A percentile compares a stretch with the other conserved stretches of the same genome.
Evolutionary conservation across 2,888 invertebrate genomes (phyloP).

Genomic region (Pachydiplax longipennis): DNA sequence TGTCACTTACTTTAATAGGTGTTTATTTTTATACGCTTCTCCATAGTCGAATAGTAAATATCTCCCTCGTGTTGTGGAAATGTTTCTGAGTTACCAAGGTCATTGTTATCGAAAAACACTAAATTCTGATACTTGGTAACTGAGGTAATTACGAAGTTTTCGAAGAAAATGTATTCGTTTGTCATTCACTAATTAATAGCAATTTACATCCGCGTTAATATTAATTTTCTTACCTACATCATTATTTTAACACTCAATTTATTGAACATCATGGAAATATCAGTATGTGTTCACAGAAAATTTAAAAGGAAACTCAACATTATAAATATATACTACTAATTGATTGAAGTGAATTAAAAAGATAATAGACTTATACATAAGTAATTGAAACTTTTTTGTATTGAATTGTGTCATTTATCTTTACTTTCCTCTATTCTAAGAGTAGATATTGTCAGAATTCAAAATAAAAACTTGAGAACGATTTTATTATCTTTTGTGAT

Average conservation of each 20-base stretch:
- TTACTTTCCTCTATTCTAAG: not conserved
- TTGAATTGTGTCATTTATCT: not conserved
- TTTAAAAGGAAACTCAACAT: not conserved
- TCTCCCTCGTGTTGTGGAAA: not conserved
- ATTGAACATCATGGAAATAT: not conserved
- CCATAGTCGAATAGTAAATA: not conserved
- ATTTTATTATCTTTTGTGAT: not conserved
- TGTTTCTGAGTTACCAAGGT: not conserved
- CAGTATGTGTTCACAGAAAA: conserved; percentile 12
- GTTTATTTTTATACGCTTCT: not conserved
- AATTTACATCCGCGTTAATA: not conserved
- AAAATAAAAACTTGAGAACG: not conserved
- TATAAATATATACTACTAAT: not conserved
- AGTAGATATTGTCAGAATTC: not conserved
- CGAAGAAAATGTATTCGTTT: no score
- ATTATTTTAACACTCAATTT: not conserved
- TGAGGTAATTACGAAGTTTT: no score
- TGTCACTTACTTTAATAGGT: not conserved
- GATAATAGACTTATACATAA: not conserved
- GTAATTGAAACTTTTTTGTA: not conserved
- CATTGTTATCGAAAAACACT: not conserved
- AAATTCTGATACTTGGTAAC: no score
- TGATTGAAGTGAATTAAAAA: not conserved
- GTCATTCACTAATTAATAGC: not conserved
- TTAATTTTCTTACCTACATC: not conserved